Evolutionary conservation across 2,113 vertebrate genomes (phyloP), one percentile per base, ranked within the genome.

Genomic region (Chaetura pelagica): DNA sequence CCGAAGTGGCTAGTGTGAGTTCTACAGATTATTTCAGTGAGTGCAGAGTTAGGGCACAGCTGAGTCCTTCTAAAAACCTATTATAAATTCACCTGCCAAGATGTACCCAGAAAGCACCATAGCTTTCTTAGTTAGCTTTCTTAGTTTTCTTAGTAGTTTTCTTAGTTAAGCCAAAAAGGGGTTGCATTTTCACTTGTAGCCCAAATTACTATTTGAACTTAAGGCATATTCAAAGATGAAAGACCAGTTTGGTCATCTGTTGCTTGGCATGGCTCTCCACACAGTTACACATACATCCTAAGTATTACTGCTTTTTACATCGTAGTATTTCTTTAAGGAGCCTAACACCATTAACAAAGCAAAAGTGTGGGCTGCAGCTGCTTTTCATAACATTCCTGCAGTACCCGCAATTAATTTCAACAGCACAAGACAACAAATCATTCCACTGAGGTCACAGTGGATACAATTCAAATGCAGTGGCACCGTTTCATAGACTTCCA

Each of bases 341-440:
- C 26, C 64, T 91, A 81, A 82, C 86, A 35, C 68, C 42, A 24
- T 76, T 78, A 72, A 52, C 92, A 96, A 97, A 94, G 86, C 46
- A 91, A 94, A 61, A 94, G 89, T 88, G 93, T 93, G 86, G 95
- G 90, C 84, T 3, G 59, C 91, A 92, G 93, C 84, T 95, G 93
- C 64, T 94, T 93, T 85, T 94, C 90, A 77, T 81, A 94, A 84
- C 94, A 89, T 89, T 96, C 94, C 90, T 84, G 66, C 74, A 73
- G 88, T 64, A 86, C 82, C 82, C 69, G 0, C 92, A 96, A 95
- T 80, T 74, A 85, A 87, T 86, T 81, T 91, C 57, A 94, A 78
- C 67, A 79, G 51, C 69, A 90, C 0, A 0, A 74, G 54, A 58
- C 73, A 55, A 73, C 83, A 90, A 79, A 94, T 73, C 87, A 94